These are phyloP conservation scores for Chiloscyllium punctatum DNA, from an alignment of 2,797 vertebrate species.

Conservation along the genomic window DNA sequence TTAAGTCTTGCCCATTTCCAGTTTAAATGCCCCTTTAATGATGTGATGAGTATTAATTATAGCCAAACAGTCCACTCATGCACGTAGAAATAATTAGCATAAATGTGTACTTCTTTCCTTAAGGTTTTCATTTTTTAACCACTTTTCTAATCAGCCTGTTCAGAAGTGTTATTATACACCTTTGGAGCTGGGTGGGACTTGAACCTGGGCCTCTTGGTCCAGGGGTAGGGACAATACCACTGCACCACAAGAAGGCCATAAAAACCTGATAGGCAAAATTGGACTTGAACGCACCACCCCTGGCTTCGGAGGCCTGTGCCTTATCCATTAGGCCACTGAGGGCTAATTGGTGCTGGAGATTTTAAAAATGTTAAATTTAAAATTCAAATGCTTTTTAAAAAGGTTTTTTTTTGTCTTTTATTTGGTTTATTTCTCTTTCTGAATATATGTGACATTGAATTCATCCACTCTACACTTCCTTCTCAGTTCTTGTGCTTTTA, in stretches of 20 bases:
- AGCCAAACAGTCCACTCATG: neutral
- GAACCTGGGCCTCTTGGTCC: too few species aligned
- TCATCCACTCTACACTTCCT: neutral
- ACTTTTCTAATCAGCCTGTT: too few species aligned
- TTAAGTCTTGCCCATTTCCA: neutral
- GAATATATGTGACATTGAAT: neutral
- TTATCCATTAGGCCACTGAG: too few species aligned
- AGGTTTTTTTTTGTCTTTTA: neutral
- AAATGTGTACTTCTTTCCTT: neutral
- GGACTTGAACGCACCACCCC: too few species aligned
- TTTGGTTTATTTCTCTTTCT: neutral
- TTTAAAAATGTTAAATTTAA: neutral
- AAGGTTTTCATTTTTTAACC: neutral
- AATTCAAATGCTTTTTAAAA: neutral
- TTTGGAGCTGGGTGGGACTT: too few species aligned
- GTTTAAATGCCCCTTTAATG: neutral
- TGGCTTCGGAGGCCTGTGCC: too few species aligned
- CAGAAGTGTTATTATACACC: too few species aligned
- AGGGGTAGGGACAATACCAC: too few species aligned
- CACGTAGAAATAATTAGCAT: neutral
- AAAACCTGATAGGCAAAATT: too few species aligned
- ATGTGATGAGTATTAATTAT: neutral
- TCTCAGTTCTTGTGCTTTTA: neutral
- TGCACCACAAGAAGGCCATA: too few species aligned
- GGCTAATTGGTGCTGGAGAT: neutral